These are phyloP conservation scores for Sphyrna mokarran DNA, from an alignment of 2,113 vertebrate genomes.

Conservation along the genomic window DNA sequence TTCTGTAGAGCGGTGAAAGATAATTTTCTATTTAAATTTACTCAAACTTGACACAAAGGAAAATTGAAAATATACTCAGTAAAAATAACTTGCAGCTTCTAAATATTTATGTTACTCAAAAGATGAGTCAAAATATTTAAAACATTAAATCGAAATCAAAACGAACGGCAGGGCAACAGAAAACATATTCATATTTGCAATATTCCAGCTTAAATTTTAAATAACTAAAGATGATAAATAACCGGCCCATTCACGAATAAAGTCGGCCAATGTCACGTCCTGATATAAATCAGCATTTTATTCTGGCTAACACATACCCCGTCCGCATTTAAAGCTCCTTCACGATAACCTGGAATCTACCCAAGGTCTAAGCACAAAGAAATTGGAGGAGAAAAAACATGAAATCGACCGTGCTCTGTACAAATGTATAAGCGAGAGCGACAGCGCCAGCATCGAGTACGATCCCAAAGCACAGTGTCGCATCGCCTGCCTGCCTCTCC, in stretches of 20 bases:
- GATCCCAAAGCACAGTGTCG: constrained; percentile 20
- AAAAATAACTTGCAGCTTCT: neutral
- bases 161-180: neutral
- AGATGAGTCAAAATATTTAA: neutral
- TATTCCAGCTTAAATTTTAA: neutral
- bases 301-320: neutral
- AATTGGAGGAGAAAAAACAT: neutral
- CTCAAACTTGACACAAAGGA: neutral
- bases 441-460: neutral
- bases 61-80: neutral
- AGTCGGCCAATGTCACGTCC: neutral
- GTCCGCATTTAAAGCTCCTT: neutral
- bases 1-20: neutral
- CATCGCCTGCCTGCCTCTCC: neutral
- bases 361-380: constrained; percentile 9
- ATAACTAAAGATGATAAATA: neutral
- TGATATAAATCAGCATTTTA: constrained; percentile 16
- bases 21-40: neutral
- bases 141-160: neutral
- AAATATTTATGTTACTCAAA: neutral
- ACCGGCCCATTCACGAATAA: neutral
- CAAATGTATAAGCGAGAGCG: constrained; percentile 6
- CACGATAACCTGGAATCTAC: neutral
- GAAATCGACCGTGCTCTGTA: neutral
- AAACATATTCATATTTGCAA: neutral